Percentiles rank a stretch among this genome's conserved stretches.
These are phyloP conservation scores for Catotricha subobsoleta DNA, from an alignment of 2,888 invertebrate genomes.

Conservation along the genomic window DNA sequence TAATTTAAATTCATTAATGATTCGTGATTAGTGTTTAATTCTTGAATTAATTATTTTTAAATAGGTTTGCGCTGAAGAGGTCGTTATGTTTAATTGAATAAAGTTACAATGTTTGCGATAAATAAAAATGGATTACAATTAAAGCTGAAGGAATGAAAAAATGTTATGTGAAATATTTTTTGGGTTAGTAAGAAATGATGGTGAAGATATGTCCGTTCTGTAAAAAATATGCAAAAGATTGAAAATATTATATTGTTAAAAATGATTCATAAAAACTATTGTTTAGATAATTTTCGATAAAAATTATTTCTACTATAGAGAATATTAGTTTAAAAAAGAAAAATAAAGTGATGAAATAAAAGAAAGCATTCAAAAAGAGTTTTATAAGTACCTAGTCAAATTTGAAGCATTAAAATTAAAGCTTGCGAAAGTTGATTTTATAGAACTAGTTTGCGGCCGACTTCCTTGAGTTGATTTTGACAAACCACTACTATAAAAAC, in stretches of 20 bases:
- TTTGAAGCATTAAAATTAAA: constrained; percentile 21
- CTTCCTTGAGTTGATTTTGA: constrained; percentile 26
- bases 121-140: constrained; percentile 1
- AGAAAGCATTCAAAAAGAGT: too few species aligned
- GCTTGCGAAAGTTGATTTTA: constrained; percentile 27
- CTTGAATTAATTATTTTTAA: too few species aligned
- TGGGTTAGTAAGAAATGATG: constrained; percentile 9
- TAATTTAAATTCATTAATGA: too few species aligned
- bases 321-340: neutral
- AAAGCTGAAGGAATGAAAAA: constrained; percentile 11
- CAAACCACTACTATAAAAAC: constrained; percentile 24
- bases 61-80: too few species aligned
- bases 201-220: constrained; percentile 10
- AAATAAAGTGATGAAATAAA: neutral
- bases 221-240: neutral
- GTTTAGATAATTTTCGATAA: neutral
- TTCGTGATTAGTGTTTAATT: too few species aligned
- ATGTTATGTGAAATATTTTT: constrained; percentile 9
- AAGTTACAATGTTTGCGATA: too few species aligned
- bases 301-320: neutral
- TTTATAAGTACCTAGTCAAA: constrained; percentile 12
- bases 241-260: neutral
- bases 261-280: neutral
- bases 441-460: constrained; percentile 24
- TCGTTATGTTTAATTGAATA: too few species aligned